Evolutionary conservation across 2,113 vertebrate species (phyloP).

Genomic region (Diphyllodes magnificus): DNA sequence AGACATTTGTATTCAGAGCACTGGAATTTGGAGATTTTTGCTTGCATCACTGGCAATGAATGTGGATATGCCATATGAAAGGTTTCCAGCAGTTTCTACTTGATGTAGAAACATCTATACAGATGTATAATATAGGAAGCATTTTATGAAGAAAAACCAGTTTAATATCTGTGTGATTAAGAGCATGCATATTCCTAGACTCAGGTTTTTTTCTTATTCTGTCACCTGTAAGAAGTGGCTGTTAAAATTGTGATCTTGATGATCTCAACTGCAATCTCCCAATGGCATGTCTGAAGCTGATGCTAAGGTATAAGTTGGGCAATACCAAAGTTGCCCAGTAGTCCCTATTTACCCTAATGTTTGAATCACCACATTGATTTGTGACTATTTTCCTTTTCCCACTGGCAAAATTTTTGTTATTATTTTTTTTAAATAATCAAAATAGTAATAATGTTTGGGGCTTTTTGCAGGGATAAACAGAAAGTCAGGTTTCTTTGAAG

Average conservation of each 20-base stretch:
- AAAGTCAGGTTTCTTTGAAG: not conserved
- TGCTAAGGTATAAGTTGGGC: not conserved
- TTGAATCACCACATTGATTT: not conserved
- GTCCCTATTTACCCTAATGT: not conserved
- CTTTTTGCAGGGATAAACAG: not conserved
- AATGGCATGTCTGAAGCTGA: not conserved
- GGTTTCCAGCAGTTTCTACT: not conserved
- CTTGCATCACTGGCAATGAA: not conserved
- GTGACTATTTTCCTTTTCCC: not conserved
- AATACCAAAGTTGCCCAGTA: not conserved
- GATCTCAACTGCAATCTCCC: not conserved
- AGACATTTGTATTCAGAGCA: not conserved
- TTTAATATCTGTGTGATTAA: not conserved
- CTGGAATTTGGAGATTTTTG: not conserved
- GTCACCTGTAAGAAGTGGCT: not conserved
- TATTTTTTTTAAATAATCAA: not conserved
- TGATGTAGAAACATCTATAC: not conserved
- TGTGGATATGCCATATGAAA: not conserved
- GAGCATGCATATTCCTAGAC: not conserved
- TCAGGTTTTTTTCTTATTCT: not conserved
- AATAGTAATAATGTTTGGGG: not conserved
- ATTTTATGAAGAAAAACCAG: not conserved
- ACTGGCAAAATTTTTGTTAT: not conserved
- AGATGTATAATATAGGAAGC: not conserved
- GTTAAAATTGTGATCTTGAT: not conserved